Conservation (phyloP, 2,113 vertebrate species). For the Progne subis region DNA sequence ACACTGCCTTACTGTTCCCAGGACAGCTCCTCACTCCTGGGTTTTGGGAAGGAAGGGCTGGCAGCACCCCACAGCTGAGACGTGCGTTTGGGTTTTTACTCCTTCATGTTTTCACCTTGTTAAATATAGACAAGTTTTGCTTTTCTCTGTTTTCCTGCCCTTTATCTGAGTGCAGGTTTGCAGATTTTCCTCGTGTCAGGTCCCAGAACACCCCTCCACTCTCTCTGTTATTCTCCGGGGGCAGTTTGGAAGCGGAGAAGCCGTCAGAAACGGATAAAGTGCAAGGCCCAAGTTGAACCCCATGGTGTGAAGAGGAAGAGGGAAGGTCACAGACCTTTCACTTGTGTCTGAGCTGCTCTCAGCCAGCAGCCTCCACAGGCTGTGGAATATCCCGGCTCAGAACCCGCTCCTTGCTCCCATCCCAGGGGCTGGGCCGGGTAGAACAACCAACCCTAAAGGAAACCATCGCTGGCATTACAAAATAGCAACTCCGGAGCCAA, state of each 20-base stretch:
- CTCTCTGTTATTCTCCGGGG: neutral
- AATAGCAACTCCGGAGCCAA: neutral
- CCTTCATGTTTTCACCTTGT: neutral
- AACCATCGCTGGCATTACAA: neutral
- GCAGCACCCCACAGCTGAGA: neutral
- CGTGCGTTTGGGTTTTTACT: accelerated
- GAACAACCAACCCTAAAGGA: neutral
- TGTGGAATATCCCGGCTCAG: neutral
- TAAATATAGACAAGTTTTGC: neutral
- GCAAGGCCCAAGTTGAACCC: neutral
- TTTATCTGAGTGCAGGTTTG: neutral
- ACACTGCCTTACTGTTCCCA: neutral
- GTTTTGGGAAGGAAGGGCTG: neutral
- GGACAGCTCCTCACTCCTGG: neutral
- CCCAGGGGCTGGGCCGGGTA: neutral
- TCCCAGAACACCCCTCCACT: neutral
- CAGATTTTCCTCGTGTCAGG: neutral
- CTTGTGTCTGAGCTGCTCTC: neutral
- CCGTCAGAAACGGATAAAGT: neutral
- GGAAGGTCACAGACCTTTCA: neutral
- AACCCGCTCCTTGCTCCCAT: neutral
- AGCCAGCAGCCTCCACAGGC: neutral
- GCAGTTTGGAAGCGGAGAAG: neutral
- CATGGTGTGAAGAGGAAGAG: neutral
- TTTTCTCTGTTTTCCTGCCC: neutral